Evolutionary conservation across 2,113 vertebrate genomes (phyloP), one percentile per base, ranked within the genome.

Genomic region (Muntiacus muntjak): DNA sequence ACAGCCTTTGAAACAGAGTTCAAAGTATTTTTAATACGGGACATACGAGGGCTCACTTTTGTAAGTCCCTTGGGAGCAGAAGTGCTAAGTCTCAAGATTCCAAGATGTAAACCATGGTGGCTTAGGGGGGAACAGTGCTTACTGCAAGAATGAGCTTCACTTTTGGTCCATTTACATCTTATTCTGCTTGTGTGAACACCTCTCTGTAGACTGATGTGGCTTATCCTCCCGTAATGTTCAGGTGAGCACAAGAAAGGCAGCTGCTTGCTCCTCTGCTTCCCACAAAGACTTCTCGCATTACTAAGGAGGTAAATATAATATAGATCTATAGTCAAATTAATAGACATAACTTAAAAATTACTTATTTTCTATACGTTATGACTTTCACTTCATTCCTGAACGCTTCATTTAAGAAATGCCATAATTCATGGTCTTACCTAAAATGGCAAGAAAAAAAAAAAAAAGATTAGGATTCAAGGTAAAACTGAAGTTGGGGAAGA

Each of bases 1-100:
- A 99, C 99, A 90, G 99, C 99, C 99, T 99, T 99, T 67, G 99
- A 99, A 98, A 99, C 99, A 91, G 99, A 99, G 96, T 99, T 99
- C 96, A 99, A 98, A 79, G 99, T 99, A 97, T 83, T 99, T 98
- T 98, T 99, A 98, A 99, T 99, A 71, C 99, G 99, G 47, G 99
- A 99, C 99, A 99, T 99, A 98, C 97, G 99, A 99, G 98, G 99
- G 97, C 97, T 99, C 95, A 99, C 98, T 98, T 99, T 98, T 7
- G 98, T 87, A 93, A 99, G 98, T 99, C 99, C 99, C 97, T 99
- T 99, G 16, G 99, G 99, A 84, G 99, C 97, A 81, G 99, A 99
- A 94, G 99, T 99, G 93, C 99, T 99, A 97, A 99, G 98, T 98
- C 98, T 98, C 91, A 99, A 98, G 98, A 99, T 91, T 97, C 98